Evolutionary conservation across 2,888 invertebrate species (phyloP).

Genomic region (Drosophila tripunctata): DNA sequence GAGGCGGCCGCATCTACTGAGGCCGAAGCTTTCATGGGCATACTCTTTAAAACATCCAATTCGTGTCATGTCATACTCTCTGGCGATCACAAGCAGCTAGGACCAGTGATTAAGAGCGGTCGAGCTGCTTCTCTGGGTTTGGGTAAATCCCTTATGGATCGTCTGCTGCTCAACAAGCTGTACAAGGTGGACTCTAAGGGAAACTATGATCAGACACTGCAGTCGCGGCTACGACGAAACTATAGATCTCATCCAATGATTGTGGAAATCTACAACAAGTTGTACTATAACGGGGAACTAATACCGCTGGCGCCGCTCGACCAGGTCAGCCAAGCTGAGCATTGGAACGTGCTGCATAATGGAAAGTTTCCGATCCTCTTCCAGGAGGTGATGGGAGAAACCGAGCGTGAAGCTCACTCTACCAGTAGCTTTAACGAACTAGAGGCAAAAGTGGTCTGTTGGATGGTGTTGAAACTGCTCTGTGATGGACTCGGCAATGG

Average conservation of each 20-base stretch:
- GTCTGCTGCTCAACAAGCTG: neutral
- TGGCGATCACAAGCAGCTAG: slow-evolving; percentile 1
- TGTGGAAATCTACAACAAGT: neutral
- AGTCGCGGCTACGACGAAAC: neutral
- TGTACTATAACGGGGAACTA: neutral
- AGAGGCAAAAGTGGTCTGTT: neutral
- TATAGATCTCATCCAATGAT: neutral
- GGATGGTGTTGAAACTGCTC: slow-evolving; percentile 6
- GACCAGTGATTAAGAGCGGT: neutral
- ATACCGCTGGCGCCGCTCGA: neutral
- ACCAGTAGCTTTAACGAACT: neutral
- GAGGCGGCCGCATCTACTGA: slow-evolving; percentile 1
- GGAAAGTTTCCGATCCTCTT: neutral
- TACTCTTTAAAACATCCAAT: neutral
- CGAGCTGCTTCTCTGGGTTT: neutral
- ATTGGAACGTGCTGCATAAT: neutral
- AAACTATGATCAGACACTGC: neutral
- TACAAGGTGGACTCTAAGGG: neutral
- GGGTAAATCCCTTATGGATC: neutral
- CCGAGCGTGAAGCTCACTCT: neutral
- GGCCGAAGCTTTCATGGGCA: neutral
- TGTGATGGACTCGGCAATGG: slow-evolving; percentile 1
- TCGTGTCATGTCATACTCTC: neutral
- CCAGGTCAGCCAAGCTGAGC: neutral
- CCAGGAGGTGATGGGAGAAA: neutral